Percentiles rank a stretch among this genome's conserved stretches.
These are phyloP conservation scores for Phallusia fumigata DNA, from an alignment of 23 tunicate species.

Conservation along the genomic window DNA sequence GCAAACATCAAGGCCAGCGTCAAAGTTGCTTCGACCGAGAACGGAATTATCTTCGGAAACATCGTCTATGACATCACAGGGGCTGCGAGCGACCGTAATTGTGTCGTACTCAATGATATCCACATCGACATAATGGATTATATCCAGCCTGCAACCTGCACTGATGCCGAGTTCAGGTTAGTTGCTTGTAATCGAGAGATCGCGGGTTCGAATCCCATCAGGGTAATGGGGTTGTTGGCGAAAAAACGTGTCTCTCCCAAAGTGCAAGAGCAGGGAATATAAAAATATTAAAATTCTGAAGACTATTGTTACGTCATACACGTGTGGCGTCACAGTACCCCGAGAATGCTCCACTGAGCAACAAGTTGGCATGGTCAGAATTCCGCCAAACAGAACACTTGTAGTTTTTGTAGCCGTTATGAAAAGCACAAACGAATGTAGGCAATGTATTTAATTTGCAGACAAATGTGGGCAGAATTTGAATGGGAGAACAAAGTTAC, in stretches of 20 bases:
- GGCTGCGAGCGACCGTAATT: slow-evolving; percentile 89
- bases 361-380: too few species aligned
- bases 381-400: too few species aligned
- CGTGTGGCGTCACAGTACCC: too few species aligned
- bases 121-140: slow-evolving; percentile 99
- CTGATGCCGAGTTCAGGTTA: slow-evolving; percentile 93
- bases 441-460: not conserved
- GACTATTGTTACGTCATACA: too few species aligned
- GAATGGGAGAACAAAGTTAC: slow-evolving; percentile 99
- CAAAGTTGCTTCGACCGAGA: slow-evolving; percentile 96
- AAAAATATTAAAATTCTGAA: too few species aligned
- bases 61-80: slow-evolving; percentile 97
- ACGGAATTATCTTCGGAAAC: slow-evolving; percentile 96
- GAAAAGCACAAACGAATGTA: too few species aligned
- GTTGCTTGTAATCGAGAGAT: not conserved
- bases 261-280: too few species aligned
- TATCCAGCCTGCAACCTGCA: slow-evolving; percentile 87
- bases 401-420: too few species aligned
- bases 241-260: too few species aligned
- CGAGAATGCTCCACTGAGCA: too few species aligned
- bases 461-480: slow-evolving; percentile 99
- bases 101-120: slow-evolving; percentile 96
- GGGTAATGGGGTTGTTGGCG: too few species aligned
- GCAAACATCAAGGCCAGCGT: slow-evolving; percentile 98
- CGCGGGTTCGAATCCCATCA: not conserved